Conservation (phyloP, 2,797 vertebrate genomes). For the Semotilus atromaculatus region DNA sequence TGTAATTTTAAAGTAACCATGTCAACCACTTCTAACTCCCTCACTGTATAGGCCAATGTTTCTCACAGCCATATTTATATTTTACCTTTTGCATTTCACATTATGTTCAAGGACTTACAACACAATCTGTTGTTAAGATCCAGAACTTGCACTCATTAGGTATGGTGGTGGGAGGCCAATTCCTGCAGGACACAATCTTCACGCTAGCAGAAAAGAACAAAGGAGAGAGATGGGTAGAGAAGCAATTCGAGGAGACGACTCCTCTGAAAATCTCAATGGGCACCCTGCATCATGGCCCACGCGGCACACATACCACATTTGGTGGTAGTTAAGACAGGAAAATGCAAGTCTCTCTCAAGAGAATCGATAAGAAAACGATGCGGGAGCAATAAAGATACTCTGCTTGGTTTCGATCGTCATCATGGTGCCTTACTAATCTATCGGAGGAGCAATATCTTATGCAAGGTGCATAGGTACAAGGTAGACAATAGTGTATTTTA, state of each 20-base stretch:
- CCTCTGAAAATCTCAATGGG: constrained; percentile 31
- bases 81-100: neutral
- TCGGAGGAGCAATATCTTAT: constrained; percentile 4
- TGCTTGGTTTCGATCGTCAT: neutral
- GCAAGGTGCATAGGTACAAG: constrained; percentile 20
- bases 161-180: constrained; percentile 24
- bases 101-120: neutral
- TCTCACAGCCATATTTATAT: neutral
- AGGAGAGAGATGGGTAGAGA: neutral
- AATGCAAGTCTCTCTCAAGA: constrained; percentile 6
- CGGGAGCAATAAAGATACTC: neutral
- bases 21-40: constrained; percentile 7
- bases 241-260: neutral
- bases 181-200: constrained; percentile 29
- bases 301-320: neutral
- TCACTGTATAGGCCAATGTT: neutral
- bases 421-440: neutral
- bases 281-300: constrained; percentile 5
- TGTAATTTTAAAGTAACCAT: constrained; percentile 15
- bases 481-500: neutral
- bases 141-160: constrained; percentile 23
- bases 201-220: constrained; percentile 5
- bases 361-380: neutral
- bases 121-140: neutral
- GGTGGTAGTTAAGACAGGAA: constrained; percentile 7